phyloP scores from a whole-genome alignment of 2,113 vertebrate species.

The Ploceus nigricollis region DNA sequence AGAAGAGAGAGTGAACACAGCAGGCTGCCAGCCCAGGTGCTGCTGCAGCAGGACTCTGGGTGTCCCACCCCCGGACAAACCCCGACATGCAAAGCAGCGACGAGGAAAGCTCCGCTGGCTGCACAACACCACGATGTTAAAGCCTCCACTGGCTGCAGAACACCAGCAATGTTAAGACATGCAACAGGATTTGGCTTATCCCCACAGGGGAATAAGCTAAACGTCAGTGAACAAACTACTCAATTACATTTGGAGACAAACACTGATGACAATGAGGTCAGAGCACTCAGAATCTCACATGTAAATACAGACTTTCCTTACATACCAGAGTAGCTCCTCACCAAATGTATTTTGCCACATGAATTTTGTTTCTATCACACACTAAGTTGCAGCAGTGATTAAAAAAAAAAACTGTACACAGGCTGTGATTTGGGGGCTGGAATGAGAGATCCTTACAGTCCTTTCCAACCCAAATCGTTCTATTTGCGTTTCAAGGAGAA shows the following conservation, averaged over 20 bases:
- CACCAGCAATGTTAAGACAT: conserved; percentile 7
- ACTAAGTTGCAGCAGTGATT: neutral
- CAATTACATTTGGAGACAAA: neutral
- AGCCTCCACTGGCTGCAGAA: neutral
- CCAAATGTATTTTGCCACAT: neutral
- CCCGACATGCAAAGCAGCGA: conserved; percentile 51
- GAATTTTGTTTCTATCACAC: neutral
- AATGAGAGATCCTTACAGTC: neutral
- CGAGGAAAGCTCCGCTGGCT: neutral
- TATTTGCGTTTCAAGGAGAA: neutral
- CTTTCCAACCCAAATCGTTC: neutral
- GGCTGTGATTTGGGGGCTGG: neutral
- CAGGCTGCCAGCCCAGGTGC: conserved; percentile 19
- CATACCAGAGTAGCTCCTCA: neutral
- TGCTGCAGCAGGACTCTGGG: neutral
- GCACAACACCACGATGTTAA: neutral
- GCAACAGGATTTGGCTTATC: neutral
- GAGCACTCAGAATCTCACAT: neutral
- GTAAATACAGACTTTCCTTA: neutral
- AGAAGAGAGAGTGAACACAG: conserved; percentile 79
- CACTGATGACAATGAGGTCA: conserved; percentile 27
- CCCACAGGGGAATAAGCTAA: neutral
- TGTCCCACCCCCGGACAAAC: neutral
- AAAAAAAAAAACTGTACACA: neutral
- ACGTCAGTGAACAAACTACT: neutral